Evolutionary conservation across 2,113 vertebrate genomes (phyloP).

Genomic region (Gallinago undulata): DNA sequence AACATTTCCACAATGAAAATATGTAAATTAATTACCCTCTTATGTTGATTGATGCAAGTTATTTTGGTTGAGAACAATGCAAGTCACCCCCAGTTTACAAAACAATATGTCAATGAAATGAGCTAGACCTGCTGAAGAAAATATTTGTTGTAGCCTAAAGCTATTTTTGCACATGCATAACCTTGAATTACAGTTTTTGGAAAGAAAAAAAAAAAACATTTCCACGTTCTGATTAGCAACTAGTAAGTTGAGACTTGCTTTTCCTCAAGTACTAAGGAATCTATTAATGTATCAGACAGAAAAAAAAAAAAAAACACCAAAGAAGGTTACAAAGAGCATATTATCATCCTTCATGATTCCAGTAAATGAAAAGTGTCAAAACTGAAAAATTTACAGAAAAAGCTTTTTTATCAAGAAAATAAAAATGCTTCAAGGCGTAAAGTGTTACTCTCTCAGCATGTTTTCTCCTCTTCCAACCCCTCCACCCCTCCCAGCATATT

Average conservation of each 20-base stretch:
- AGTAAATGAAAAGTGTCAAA: slow-evolving; percentile 39
- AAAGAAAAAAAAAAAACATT: background rate
- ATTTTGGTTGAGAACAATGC: slow-evolving; percentile 63
- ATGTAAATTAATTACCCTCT: slow-evolving; percentile 66
- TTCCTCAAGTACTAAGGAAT: slow-evolving; percentile 14
- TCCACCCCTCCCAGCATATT: background rate
- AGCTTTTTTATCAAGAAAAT: background rate
- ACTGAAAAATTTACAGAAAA: background rate
- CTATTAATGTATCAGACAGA: slow-evolving; percentile 38
- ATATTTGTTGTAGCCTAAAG: slow-evolving; percentile 58
- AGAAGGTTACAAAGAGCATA: slow-evolving; percentile 4
- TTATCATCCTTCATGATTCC: background rate
- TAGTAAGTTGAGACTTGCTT: background rate
- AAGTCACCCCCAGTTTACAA: slow-evolving; percentile 63
- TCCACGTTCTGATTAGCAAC: background rate
- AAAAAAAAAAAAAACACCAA: slow-evolving; percentile 2
- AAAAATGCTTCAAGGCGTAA: background rate
- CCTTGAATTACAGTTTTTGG: slow-evolving; percentile 41
- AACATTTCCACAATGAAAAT: slow-evolving; percentile 51
- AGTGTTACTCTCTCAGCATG: background rate
- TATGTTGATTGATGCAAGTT: slow-evolving; percentile 61
- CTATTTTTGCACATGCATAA: slow-evolving; percentile 57
- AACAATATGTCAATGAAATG: slow-evolving; percentile 70
- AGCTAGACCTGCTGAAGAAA: slow-evolving; percentile 58
- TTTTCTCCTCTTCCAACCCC: background rate